phyloP scores from a whole-genome alignment of 2,888 invertebrate species.

The Criorhina ranunculi region DNA sequence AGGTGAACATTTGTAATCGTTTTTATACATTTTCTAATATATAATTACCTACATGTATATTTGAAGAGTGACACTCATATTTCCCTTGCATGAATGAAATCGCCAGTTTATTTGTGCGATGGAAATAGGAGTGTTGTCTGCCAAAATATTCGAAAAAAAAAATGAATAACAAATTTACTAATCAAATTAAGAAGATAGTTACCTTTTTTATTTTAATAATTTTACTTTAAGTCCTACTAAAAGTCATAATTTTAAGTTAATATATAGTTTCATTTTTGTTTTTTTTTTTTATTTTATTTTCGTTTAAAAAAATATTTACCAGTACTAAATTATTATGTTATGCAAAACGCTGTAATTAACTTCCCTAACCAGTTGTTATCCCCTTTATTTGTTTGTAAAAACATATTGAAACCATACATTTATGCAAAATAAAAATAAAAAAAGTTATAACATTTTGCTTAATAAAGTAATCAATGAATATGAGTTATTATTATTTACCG shows the following conservation, averaged over 20 bases:
- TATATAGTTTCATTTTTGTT: conserved; percentile 75
- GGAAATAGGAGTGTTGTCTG: conserved; percentile 46
- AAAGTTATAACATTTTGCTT: conserved; percentile 74
- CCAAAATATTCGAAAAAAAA: conserved; percentile 74
- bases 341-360: conserved; percentile 81
- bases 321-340: conserved; percentile 78
- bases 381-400: conserved; percentile 68
- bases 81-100: conserved; percentile 80
- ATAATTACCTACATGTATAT: conserved; percentile 62
- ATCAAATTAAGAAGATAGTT: conserved; percentile 76
- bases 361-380: conserved; percentile 84
- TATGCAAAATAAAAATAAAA: conserved; percentile 60
- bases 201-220: conserved; percentile 80
- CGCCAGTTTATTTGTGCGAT: conserved; percentile 82
- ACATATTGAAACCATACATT: conserved; percentile 53
- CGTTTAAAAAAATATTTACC: conserved; percentile 79
- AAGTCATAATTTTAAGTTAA: conserved; percentile 84
- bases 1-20: conserved; percentile 67
- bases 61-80: conserved; percentile 80
- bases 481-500: neutral
- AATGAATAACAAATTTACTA: conserved; percentile 76
- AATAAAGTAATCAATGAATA: conserved; percentile 54
- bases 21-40: conserved; percentile 73
- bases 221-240: conserved; percentile 80
- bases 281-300: conserved; percentile 80